Evolutionary conservation across 37 sponge, comb jelly and placozoan genomes (phyloP), one percentile per base, ranked within the genome.

Genomic region (Theonella swinhoei): DNA sequence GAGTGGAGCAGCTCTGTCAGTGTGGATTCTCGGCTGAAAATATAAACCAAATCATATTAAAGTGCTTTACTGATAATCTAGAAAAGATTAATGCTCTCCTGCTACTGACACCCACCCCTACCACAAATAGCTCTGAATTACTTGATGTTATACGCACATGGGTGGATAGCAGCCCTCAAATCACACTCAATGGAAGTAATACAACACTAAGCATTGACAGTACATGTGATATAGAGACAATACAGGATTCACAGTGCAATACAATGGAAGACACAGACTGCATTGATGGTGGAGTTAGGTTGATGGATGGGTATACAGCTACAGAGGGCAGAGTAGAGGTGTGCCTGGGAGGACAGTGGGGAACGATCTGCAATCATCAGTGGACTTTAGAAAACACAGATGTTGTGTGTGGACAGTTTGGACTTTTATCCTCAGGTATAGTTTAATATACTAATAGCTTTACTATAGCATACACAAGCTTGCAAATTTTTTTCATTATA

Each of bases 371-470:
- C 40, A 76, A 85, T 76, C 59, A 77, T 26, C 17, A 30, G 3
- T 85, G 85, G 85, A 66, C 69, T 37, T 39, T 30, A 4, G 28
- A 36, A 47, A 33, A 85, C 26, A 39, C 78, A 25, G 42, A 41
- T 38, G 85, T 85, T 24, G 85, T 77, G 42, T 85, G 85, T 37
- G 23, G 78, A 62, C 85, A 85, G 26, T 47, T 85, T 7, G 11
- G 7, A 17, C 54, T 47, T 14, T 14, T 47, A 14, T 47, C 54
- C 54, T 47, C 54, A 17, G 54, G 54, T 47, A 47, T n/a, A n/a
- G n/a, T n/a, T n/a, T n/a, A n/a, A n/a, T n/a, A n/a, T n/a, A n/a
- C n/a, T n/a, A n/a, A n/a, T n/a, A n/a, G n/a, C n/a, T n/a, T n/a
- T n/a, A n/a, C n/a, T n/a, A n/a, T n/a, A n/a, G n/a, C n/a, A n/a